Evolutionary conservation across 2,113 vertebrate genomes (phyloP).

Genomic region (Herpetotheres cachinnans): DNA sequence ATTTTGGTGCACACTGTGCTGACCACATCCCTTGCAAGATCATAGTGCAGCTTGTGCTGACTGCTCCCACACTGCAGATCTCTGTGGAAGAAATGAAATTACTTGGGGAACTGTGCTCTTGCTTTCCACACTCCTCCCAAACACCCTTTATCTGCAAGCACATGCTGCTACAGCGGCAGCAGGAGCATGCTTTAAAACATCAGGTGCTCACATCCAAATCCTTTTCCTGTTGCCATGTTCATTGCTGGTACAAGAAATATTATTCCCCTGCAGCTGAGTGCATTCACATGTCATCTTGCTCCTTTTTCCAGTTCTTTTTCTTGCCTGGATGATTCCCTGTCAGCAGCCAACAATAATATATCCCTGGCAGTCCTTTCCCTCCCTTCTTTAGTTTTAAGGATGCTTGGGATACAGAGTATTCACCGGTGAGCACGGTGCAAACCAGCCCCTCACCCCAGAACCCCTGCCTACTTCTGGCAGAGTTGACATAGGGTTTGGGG

Average conservation of each 20-base stretch:
- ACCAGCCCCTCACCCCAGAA: neutral
- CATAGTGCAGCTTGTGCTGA: neutral
- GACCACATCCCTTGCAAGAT: neutral
- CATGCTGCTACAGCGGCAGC: neutral
- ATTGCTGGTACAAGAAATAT: neutral
- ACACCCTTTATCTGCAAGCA: neutral
- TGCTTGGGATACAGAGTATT: neutral
- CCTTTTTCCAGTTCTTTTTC: neutral
- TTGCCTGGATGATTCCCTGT: constrained; percentile 8
- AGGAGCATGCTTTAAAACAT: neutral
- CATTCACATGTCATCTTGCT: neutral
- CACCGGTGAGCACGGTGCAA: neutral
- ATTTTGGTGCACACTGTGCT: neutral
- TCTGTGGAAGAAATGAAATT: neutral
- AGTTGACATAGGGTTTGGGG: neutral
- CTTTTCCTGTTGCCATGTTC: neutral
- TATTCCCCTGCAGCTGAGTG: neutral
- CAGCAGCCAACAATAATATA: constrained; percentile 5
- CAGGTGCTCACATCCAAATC: neutral
- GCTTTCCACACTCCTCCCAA: neutral
- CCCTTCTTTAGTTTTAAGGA: neutral
- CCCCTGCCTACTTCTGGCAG: neutral
- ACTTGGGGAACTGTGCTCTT: neutral
- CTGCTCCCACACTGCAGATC: neutral
- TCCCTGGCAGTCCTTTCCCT: neutral